Conservation (phyloP, 2,113 vertebrate species). For the Picathartes gymnocephalus region DNA sequence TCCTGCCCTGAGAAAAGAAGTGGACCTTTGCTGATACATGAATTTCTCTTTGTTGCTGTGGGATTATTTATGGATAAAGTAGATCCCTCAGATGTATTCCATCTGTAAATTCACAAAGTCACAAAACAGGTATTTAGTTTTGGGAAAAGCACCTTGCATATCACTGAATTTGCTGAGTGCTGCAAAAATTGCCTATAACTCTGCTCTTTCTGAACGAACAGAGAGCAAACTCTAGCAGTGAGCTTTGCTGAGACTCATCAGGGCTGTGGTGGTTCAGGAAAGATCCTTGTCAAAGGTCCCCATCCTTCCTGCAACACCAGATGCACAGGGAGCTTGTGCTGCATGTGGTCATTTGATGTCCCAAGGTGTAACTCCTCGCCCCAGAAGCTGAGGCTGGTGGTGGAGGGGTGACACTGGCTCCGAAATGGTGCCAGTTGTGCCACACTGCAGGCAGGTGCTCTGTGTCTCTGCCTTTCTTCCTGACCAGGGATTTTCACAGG, state of each 20-base stretch:
- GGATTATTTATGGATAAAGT: neutral
- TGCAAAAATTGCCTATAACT: neutral
- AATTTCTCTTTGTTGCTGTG: neutral
- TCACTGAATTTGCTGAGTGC: neutral
- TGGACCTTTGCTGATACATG: neutral
- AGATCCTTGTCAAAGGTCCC: neutral
- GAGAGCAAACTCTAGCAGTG: neutral
- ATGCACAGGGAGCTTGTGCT: too few species aligned
- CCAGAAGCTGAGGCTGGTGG: neutral
- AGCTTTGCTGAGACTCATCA: neutral
- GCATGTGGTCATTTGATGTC: neutral
- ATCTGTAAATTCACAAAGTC: neutral
- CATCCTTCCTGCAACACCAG: fast-evolving
- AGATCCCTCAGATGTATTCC: neutral
- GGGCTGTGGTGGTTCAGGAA: neutral
- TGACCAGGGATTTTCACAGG: neutral
- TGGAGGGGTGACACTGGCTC: fast-evolving
- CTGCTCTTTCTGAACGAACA: neutral
- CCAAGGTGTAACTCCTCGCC: fast-evolving
- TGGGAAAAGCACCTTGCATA: neutral
- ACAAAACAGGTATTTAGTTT: neutral
- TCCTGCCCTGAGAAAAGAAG: neutral
- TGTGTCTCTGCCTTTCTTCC: neutral
- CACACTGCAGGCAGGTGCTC: fast-evolving
- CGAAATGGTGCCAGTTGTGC: fast-evolving